Evolutionary conservation across 2,113 vertebrate genomes (phyloP).

Genomic region (Chloroceryle aenea): DNA sequence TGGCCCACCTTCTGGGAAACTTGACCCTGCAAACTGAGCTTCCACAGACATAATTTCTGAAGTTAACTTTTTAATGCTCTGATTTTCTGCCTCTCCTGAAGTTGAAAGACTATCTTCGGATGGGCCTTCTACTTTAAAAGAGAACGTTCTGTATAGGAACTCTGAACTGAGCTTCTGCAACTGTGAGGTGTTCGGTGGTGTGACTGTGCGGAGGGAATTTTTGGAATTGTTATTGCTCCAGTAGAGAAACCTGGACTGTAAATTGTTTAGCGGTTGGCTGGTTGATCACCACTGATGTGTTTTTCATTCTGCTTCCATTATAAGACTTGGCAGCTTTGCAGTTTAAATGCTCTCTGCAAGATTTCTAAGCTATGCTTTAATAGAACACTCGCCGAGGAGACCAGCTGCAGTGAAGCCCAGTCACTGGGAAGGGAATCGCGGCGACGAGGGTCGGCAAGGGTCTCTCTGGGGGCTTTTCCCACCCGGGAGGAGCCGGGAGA

Average conservation of each 20-base stretch:
- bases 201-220: not conserved
- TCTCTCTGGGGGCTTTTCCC: no score
- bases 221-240: not conserved
- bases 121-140: not conserved
- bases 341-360: not conserved
- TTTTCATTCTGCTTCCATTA: not conserved
- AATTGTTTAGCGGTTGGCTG: not conserved
- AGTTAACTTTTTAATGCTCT: not conserved
- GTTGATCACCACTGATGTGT: not conserved
- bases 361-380: not conserved
- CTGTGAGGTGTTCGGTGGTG: accelerated
- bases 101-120: not conserved
- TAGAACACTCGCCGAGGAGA: not conserved
- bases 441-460: no score
- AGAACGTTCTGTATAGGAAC: not conserved
- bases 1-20: not conserved
- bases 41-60: not conserved
- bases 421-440: no score
- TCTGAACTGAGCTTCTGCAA: not conserved
- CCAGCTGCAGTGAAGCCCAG: no score
- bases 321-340: not conserved
- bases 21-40: not conserved
- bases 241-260: not conserved
- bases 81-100: not conserved
- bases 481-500: no score